phyloP scores from a whole-genome alignment of 2,888 invertebrate species.

The Uropetala carovei region DNA sequence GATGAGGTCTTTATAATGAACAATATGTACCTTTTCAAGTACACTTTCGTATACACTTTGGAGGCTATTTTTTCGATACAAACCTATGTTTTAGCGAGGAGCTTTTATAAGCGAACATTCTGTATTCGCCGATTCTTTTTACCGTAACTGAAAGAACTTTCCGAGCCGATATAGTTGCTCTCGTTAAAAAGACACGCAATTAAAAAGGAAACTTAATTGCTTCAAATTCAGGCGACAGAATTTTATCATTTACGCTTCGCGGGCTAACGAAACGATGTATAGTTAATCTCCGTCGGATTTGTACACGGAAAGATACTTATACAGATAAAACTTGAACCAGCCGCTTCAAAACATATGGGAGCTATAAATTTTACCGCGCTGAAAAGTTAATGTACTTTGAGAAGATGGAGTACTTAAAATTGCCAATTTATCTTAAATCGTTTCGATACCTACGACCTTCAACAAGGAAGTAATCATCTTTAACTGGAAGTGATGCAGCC shows the following conservation, averaged over 20 bases:
- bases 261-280: neutral
- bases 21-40: no score
- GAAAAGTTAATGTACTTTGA: neutral
- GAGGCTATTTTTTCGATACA: no score
- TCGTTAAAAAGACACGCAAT: neutral
- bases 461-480: slow-evolving; percentile 55
- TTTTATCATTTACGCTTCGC: neutral
- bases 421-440: slow-evolving; percentile 58
- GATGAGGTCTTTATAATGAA: no score
- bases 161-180: neutral
- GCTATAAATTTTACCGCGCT: slow-evolving; percentile 18
- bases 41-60: no score
- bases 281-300: neutral
- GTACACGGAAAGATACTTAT: neutral
- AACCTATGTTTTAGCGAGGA: no score
- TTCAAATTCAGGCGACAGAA: neutral
- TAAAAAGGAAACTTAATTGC: slow-evolving; percentile 7
- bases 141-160: neutral
- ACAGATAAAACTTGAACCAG: neutral
- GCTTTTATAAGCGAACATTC: no score
- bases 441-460: slow-evolving; percentile 37
- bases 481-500: slow-evolving; percentile 54
- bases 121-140: no score
- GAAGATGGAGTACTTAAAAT: slow-evolving; percentile 34
- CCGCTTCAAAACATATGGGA: neutral